Evolutionary conservation across 2,888 invertebrate species (phyloP).

Genomic region (Drosophila limbata): DNA sequence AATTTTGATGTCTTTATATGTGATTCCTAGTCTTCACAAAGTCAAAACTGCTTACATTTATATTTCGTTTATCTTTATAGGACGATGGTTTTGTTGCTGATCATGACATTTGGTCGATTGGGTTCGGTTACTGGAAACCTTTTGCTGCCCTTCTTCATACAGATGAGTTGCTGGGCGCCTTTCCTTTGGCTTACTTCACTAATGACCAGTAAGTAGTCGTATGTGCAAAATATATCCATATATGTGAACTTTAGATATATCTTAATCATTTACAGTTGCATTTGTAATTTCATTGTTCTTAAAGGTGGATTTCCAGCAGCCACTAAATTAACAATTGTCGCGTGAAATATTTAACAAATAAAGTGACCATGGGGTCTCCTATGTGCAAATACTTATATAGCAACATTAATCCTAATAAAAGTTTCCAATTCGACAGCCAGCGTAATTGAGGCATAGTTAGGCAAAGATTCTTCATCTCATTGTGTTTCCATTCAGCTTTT

Average conservation of each 20-base stretch:
- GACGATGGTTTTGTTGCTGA: constrained; percentile 90
- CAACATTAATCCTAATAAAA: constrained; percentile 5
- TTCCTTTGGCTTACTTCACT: constrained; percentile 89
- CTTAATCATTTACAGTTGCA: constrained; percentile 47
- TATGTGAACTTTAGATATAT: background rate
- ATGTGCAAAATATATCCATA: background rate
- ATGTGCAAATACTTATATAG: background rate
- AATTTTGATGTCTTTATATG: too few relatives aligned
- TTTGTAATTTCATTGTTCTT: constrained; percentile 69
- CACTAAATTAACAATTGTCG: constrained; percentile 23
- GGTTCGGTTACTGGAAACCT: constrained; percentile 91
- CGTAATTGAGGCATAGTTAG: background rate
- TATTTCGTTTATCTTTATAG: constrained; percentile 82
- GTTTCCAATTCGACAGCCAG: background rate
- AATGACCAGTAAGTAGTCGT: constrained; percentile 86
- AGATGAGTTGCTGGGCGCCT: constrained; percentile 89
- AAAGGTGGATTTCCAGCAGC: constrained; percentile 51
- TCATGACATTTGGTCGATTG: constrained; percentile 89
- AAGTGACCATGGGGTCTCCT: background rate
- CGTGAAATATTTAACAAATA: constrained; percentile 1
- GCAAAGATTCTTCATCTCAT: background rate
- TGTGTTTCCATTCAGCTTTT: constrained; percentile 16
- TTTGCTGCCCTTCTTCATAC: constrained; percentile 89
- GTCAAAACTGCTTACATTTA: background rate
- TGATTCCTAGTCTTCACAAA: background rate